These are phyloP conservation scores for Medauroidea extradentata DNA, from an alignment of 1,140 invertebrate species.

Conservation along the genomic window DNA sequence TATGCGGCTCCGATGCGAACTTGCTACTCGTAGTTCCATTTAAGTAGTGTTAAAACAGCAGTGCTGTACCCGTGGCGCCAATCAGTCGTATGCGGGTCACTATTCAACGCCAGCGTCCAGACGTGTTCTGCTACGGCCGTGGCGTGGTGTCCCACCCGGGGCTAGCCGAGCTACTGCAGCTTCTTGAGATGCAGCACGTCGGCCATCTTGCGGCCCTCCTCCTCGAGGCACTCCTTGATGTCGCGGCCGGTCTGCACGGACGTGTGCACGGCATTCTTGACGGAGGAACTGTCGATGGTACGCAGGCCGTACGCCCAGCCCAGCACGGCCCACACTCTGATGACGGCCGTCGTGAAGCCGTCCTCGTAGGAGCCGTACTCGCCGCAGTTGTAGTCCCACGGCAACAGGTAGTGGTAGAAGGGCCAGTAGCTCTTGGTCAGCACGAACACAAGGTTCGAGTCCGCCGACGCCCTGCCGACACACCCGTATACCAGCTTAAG, in stretches of 20 bases:
- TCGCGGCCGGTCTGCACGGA: neutral
- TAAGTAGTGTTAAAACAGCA: too few relatives aligned
- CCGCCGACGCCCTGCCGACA: constrained; percentile 44
- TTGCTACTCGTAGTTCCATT: too few relatives aligned
- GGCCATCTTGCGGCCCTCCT: neutral
- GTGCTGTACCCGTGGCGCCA: too few relatives aligned
- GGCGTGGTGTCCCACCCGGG: too few relatives aligned
- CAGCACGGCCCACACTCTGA: constrained; percentile 61
- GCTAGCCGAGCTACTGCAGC: too few relatives aligned
- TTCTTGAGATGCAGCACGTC: too few relatives aligned
- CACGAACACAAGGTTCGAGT: constrained; percentile 68
- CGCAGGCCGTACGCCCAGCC: constrained; percentile 56
- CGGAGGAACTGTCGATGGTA: constrained; percentile 48
- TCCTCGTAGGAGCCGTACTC: constrained; percentile 69
- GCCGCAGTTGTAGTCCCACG: constrained; percentile 70
- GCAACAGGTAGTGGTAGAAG: constrained; percentile 70
- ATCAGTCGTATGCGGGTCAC: too few relatives aligned
- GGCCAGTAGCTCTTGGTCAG: constrained; percentile 68
- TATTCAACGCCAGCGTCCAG: too few relatives aligned
- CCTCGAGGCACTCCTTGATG: neutral
- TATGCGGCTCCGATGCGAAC: too few relatives aligned
- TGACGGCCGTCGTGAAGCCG: constrained; percentile 58
- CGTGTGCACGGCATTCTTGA: neutral
- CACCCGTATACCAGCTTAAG: too few relatives aligned
- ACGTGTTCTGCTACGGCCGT: too few relatives aligned